Base-by-base conservation (phyloP, 2,888 invertebrate genomes). In the Ceramica pisi region DNA sequence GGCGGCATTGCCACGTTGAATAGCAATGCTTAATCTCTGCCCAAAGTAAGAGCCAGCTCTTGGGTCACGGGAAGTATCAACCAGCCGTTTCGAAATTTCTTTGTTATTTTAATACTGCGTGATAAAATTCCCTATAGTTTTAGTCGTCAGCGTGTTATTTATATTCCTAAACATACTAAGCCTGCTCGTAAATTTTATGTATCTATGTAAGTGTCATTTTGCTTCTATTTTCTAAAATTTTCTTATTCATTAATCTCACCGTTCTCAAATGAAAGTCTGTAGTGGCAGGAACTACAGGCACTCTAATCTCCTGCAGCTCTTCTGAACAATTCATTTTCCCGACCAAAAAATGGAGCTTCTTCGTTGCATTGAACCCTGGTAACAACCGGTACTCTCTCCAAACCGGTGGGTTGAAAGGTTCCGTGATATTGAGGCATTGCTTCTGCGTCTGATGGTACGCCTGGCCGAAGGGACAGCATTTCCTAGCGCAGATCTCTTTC, bases 401-500 rank as follows among this genome's bases (percentile, higher is more conserved):
- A 9, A 94, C 83, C 0, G 90, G 89, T 0, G 91, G 90, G 6
- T 91, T 83, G 48, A 94, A 82, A 0, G 41, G 9, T 0, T 71
- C 61, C 1, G 68, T 60, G 2, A 83, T 61, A 19, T 82, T 72
- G 0, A 86, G 82, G 82, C 95, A 95, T 0, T 0, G n/a, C n/a
- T 75, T 90, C 3, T 41, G 56, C 0, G 8, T 16, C 0, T 9
- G n/a, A 14, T 89, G 41, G 60, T 90, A 91, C 0, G 82, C 92
- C 10, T 82, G 79, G 0, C 94, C 94, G 0, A 86, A 71, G 0
- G 91, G 91, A 69, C 95, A 95, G 38, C 95, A 95, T 69, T 95
- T 95, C 3, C 86, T 78, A 0, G 92, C 67, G 69, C 94, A 94
- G 3, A 70, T 78, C 53, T 89, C 84, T 56, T 92, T 91, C 4